These are phyloP conservation scores for Melanchra persicariae DNA, from an alignment of 2,888 invertebrate species.

Conservation along the genomic window DNA sequence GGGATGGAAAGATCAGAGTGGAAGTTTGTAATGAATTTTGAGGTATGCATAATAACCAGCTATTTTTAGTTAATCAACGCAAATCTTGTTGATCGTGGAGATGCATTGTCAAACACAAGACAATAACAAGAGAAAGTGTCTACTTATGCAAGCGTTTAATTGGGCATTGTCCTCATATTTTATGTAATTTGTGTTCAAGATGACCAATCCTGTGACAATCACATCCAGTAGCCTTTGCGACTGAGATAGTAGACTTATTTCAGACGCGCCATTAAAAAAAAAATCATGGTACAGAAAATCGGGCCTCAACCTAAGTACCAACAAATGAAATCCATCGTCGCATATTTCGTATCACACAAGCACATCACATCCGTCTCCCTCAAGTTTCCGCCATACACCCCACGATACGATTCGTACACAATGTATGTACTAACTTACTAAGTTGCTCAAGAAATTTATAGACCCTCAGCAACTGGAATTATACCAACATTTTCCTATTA, in stretches of 20 bases:
- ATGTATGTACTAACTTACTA: constrained; percentile 61
- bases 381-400: constrained; percentile 46
- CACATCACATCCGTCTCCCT: constrained; percentile 39
- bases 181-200: not conserved
- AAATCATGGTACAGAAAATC: not conserved
- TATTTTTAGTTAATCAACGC: not conserved
- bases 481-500: constrained; percentile 62
- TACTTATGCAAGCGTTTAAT: not conserved
- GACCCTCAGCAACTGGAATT: constrained; percentile 49
- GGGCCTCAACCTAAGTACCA: not conserved
- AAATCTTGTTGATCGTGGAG: not conserved
- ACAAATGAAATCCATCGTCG: constrained; percentile 12
- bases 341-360: constrained; percentile 32
- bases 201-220: too few relatives aligned
- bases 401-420: constrained; percentile 55
- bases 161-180: not conserved
- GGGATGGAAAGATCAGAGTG: not conserved
- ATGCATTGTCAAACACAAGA: not conserved
- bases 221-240: too few relatives aligned
- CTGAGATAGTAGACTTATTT: too few relatives aligned
- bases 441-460: constrained; percentile 68
- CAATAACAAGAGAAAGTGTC: not conserved
- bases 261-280: too few relatives aligned
- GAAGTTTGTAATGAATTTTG: constrained; percentile 17
- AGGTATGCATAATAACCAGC: not conserved